Base-by-base conservation (phyloP, 2,113 vertebrate genomes). In the Chroicocephalus ridibundus region DNA sequence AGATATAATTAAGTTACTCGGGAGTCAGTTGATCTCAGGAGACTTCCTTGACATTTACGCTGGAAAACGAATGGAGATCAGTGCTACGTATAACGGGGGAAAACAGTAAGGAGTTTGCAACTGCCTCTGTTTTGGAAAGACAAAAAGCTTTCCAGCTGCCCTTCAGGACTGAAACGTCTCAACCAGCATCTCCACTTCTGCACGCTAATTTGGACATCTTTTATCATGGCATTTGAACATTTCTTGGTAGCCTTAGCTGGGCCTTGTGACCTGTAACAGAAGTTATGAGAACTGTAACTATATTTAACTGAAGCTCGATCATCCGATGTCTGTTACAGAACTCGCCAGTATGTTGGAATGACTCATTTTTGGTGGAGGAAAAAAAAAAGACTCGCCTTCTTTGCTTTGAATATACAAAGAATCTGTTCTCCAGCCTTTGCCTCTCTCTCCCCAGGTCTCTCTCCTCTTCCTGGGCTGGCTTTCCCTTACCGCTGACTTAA, bases 11-110 rank as follows among this genome's bases (percentile, higher is more conserved):
- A 58, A 91, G 81, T 96, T 71, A 29, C 75, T 91, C 40, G 20
- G 84, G 94, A 96, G 86, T 88, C 86, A n/a, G 55, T 5, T 70
- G 69, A 70, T 88, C 90, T 93, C 92, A 6, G 69, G 92, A 89
- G 94, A 71, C 31, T 81, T 86, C 21, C 55, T 69, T 91, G 86
- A 94, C 86, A 93, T 96, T 96, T 90, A n/a, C 4, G 34, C 77
- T 94, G 80, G 32, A 60, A 75, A 93, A 86, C 44, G 49, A 44
- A 88, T 87, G 2, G 25, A 86, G 84, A 90, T 81, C 64, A 32
- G 64, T 7, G 40, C 60, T 54, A 75, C 11, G 1, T 38, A 11
- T 20, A 16, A 15, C 5, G 32, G 70, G 88, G 62, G 69, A 58
- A 81, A 77, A 57, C 26, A 61, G 19, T 24, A 20, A 85, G 60